Percentiles rank a stretch among this genome's conserved stretches.
Evolutionary conservation across 2,888 invertebrate genomes (phyloP).

Genomic region (Theodoxus fluviatilis): DNA sequence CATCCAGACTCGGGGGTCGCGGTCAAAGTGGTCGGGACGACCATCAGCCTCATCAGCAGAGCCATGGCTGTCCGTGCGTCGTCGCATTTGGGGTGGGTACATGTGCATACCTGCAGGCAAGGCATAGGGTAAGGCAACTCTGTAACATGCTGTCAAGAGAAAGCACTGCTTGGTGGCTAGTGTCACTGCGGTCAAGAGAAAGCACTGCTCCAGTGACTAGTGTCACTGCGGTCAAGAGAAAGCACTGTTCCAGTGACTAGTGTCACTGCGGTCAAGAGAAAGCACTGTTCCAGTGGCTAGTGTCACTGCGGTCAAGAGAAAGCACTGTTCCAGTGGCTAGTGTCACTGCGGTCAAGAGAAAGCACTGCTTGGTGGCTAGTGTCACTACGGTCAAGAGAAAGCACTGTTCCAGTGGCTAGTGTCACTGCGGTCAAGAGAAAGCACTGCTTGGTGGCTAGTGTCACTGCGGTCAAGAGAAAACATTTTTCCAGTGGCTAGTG

Average conservation of each 20-base stretch:
- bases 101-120: slow-evolving; percentile 55
- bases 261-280: neutral
- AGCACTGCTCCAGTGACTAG: neutral
- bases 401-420: neutral
- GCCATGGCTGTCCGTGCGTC: slow-evolving; percentile 57
- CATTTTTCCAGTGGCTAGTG: neutral
- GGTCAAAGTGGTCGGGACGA: slow-evolving; percentile 48
- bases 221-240: neutral
- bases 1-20: slow-evolving; percentile 46
- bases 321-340: neutral
- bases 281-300: neutral
- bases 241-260: neutral
- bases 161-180: no score
- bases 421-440: neutral
- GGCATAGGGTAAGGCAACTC: neutral
- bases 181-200: neutral
- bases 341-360: neutral
- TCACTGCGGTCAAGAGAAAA: neutral
- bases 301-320: neutral
- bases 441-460: no score
- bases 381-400: neutral
- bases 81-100: slow-evolving; percentile 50
- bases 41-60: slow-evolving; percentile 50
- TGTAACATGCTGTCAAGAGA: neutral
- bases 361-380: no score